Conservation (phyloP, 1,140 invertebrate genomes). For the Drosophila busckii region DNA sequence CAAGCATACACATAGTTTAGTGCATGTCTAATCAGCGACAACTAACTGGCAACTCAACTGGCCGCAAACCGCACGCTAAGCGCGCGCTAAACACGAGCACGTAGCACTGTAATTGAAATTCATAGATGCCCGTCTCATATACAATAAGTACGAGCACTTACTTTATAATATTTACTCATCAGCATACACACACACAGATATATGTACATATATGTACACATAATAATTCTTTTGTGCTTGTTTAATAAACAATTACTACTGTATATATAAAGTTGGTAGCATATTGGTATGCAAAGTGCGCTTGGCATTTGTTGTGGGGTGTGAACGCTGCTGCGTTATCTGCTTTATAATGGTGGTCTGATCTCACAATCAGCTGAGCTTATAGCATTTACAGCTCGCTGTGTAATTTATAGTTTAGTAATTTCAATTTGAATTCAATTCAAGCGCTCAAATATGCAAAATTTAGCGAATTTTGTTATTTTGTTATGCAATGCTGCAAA, state of each 20-base stretch:
- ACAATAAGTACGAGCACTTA: slow-evolving; percentile 15
- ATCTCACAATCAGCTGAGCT: too few species aligned
- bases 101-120: slow-evolving; percentile 72
- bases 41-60: not conserved
- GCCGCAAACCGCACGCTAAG: too few species aligned
- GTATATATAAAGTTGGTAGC: slow-evolving; percentile 61
- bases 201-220: slow-evolving; percentile 37
- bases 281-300: slow-evolving; percentile 60
- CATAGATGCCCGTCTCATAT: slow-evolving; percentile 53
- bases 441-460: too few species aligned
- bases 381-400: too few species aligned
- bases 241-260: slow-evolving; percentile 67
- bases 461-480: too few species aligned
- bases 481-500: too few species aligned
- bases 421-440: too few species aligned
- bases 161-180: slow-evolving; percentile 30
- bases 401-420: too few species aligned
- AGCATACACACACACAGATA: slow-evolving; percentile 2
- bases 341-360: too few species aligned
- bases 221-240: slow-evolving; percentile 64
- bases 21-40: slow-evolving; percentile 45
- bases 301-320: slow-evolving; percentile 40
- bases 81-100: slow-evolving; percentile 60
- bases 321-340: too few species aligned
- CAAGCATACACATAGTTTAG: too few species aligned